These are phyloP conservation scores for Anableps anableps DNA, from an alignment of 2,797 vertebrate species.

Conservation along the genomic window DNA sequence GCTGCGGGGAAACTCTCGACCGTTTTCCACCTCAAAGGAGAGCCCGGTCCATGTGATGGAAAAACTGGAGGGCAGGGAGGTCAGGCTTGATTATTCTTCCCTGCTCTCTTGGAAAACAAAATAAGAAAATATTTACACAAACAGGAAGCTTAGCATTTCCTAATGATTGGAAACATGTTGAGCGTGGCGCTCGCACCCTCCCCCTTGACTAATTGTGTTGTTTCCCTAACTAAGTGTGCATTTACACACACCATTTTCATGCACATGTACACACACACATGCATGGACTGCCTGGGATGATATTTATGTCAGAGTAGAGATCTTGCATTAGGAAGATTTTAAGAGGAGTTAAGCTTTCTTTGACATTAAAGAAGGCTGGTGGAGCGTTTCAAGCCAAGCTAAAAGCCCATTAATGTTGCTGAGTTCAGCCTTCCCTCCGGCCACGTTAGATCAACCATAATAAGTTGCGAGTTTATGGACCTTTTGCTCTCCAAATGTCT, in stretches of 20 bases:
- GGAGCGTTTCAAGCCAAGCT: slow-evolving; percentile 48
- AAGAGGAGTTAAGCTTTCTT: slow-evolving; percentile 12
- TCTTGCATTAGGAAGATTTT: slow-evolving; percentile 26
- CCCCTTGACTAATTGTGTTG: slow-evolving; percentile 7
- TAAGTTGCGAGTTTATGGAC: slow-evolving; percentile 75
- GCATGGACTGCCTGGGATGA: slow-evolving; percentile 2
- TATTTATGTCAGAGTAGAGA: slow-evolving; percentile 8
- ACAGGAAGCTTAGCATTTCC: slow-evolving; percentile 72
- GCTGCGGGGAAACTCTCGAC: not conserved
- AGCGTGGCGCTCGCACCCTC: slow-evolving; percentile 1
- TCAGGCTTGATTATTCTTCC: slow-evolving; percentile 65
- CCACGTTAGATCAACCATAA: slow-evolving; percentile 71
- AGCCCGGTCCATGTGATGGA: slow-evolving; percentile 12
- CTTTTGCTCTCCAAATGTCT: slow-evolving; percentile 79
- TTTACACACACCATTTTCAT: slow-evolving; percentile 1
- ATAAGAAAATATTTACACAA: slow-evolving; percentile 76
- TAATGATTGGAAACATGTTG: slow-evolving; percentile 72
- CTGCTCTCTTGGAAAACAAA: slow-evolving; percentile 64
- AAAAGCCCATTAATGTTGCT: slow-evolving; percentile 53
- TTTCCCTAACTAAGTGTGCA: slow-evolving; percentile 3
- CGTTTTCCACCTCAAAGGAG: slow-evolving; percentile 16
- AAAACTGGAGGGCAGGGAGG: slow-evolving; percentile 56
- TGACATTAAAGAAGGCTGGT: slow-evolving; percentile 24
- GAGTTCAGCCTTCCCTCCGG: slow-evolving; percentile 58
- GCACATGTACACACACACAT: not conserved